Base-by-base conservation (phyloP, 2,797 vertebrate genomes). In the Gymnoscopelus braueri region DNA sequence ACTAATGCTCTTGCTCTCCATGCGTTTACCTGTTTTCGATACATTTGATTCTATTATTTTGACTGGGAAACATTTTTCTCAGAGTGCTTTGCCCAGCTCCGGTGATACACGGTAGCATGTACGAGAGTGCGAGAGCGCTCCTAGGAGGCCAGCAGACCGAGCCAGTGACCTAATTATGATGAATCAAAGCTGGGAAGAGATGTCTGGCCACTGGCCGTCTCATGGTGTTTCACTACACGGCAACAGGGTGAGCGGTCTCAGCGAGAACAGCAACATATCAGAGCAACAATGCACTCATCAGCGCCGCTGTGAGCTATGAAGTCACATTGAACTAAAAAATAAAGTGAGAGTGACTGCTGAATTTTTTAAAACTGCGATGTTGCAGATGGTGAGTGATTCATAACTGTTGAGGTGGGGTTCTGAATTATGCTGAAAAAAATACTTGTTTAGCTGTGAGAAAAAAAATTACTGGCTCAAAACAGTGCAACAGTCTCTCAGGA, bases 121-220 rank as follows among this genome's bases (percentile, higher is more conserved):
- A 51, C 53, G 73, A 74, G 70, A 85, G 71, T 54, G 55, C 60
- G 75, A 80, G 72, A 77, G 81, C 72, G 81, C 82, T 79, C 81
- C 83, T 72, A 74, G 78, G 75, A 85, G 80, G 70, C 79, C 69
- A 72, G 59, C 66, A 81, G 85, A 87, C 79, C 69, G 49, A 85
- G 78, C 71, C 74, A 63, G 66, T 85, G 88, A 87, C 87, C 87
- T 89, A 87, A 90, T 89, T 91, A 85, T 90, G 88, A 89, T 85
- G 87, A 89, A 89, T 88, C 83, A 78, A 65, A 65, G 75, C 71
- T 71, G 79, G 64, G 75, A 72, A 80, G 82, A 85, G 63, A 76
- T 79, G 79, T 86, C 83, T 87, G 79, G 83, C 75, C 84, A 85
- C 78, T 71, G 84, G 80, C 84, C 78, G 75, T 65, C 77, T 80